Conservation (phyloP, 2,797 vertebrate species). For the Telmatherina bonti region DNA sequence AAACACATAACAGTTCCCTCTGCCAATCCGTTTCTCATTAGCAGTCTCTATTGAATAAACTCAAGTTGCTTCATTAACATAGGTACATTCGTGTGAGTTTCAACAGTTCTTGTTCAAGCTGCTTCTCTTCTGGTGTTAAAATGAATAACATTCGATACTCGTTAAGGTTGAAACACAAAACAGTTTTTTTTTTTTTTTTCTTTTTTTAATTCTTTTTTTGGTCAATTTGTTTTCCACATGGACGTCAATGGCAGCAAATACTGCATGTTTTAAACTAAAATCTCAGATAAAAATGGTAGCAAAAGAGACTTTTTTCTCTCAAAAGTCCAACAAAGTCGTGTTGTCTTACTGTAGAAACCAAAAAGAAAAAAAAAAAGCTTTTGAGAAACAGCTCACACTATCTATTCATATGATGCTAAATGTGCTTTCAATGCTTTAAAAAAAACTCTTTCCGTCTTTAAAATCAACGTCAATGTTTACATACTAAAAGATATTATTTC, state of each 20-base stretch:
- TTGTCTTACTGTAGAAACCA: conserved; percentile 5
- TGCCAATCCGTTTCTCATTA: conserved; percentile 79
- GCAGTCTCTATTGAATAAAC: conserved; percentile 66
- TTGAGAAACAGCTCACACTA: not conserved
- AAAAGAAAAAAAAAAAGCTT: not conserved
- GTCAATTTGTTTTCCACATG: conserved; percentile 12
- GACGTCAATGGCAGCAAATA: conserved; percentile 25
- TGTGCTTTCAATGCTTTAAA: too few relatives aligned
- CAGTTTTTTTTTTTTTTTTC: conserved; percentile 47
- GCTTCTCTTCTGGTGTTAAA: conserved; percentile 56
- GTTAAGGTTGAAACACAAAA: conserved; percentile 56
- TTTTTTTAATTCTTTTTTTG: conserved; percentile 51
- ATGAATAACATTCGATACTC: conserved; percentile 57
- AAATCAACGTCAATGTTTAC: too few relatives aligned
- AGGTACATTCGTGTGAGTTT: conserved; percentile 66
- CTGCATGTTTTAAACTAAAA: conserved; percentile 17
- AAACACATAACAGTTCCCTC: conserved; percentile 77
- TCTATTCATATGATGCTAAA: not conserved
- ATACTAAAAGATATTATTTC: not conserved
- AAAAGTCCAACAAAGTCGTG: conserved; percentile 1
- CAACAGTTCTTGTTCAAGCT: conserved; percentile 50
- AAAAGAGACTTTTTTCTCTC: not conserved
- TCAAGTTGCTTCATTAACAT: conserved; percentile 77
- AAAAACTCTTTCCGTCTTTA: too few relatives aligned
- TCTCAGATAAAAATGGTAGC: not conserved